Conservation (phyloP, 2,888 invertebrate species). For the Andricus curvator region DNA sequence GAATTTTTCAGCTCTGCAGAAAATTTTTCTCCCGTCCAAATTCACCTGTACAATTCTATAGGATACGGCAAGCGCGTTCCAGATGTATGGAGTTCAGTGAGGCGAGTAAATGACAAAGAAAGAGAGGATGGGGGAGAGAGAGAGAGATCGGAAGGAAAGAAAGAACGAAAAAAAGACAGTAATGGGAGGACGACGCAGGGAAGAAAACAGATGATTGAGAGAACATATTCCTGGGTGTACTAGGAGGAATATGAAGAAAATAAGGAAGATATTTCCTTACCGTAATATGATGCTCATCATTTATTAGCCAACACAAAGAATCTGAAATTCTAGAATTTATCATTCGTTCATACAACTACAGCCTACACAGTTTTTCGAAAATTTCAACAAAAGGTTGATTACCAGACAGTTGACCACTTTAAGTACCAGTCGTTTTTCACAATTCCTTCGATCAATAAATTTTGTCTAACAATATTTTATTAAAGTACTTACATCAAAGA, state of each 20-base stretch:
- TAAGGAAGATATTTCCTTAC: neutral
- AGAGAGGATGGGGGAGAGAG: conserved; percentile 41
- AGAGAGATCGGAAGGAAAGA: conserved; percentile 34
- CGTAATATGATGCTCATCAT: neutral
- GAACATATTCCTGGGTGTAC: conserved; percentile 20
- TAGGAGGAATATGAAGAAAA: conserved; percentile 12
- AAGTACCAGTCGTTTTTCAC: no score
- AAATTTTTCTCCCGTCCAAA: conserved; percentile 33
- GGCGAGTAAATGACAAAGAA: conserved; percentile 40
- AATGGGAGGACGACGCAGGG: conserved; percentile 30
- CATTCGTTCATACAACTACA: neutral
- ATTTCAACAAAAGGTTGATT: neutral
- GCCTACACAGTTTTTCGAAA: neutral
- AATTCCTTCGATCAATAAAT: no score
- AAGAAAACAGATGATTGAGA: conserved; percentile 38
- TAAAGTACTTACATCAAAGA: no score
- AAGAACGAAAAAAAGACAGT: conserved; percentile 35
- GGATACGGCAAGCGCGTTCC: conserved; percentile 31
- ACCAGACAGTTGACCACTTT: no score
- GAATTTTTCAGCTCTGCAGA: conserved; percentile 26
- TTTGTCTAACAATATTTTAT: no score
- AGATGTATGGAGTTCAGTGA: conserved; percentile 27
- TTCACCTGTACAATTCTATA: conserved; percentile 31
- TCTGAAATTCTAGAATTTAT: neutral
- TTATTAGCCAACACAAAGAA: neutral